Evolutionary conservation across 2,113 vertebrate species (phyloP).

Genomic region (Mesembrinibis cayennensis): DNA sequence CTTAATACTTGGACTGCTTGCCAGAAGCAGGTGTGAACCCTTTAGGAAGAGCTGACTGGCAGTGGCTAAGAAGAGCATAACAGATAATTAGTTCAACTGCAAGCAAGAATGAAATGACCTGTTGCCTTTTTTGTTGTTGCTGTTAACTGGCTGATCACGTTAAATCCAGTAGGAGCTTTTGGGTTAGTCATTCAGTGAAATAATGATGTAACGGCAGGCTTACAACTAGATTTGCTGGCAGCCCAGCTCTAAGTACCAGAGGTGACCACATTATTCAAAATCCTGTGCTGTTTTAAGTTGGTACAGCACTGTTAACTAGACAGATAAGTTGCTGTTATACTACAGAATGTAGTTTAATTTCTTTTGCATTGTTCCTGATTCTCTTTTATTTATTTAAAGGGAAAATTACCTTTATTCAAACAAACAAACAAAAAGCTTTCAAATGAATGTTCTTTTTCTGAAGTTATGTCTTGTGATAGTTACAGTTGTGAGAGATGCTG

Average conservation of each 20-base stretch:
- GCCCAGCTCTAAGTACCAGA: neutral
- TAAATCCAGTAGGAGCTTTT: neutral
- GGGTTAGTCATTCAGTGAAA: neutral
- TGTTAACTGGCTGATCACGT: neutral
- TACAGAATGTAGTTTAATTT: neutral
- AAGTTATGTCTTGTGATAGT: neutral
- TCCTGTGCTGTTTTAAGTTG: neutral
- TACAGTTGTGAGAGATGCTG: rapidly evolving
- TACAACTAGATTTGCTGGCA: neutral
- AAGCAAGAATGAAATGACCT: neutral
- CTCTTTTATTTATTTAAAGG: neutral
- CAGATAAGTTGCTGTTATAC: neutral
- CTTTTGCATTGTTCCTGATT: neutral
- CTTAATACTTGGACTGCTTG: neutral
- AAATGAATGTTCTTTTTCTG: neutral
- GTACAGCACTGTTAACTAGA: neutral
- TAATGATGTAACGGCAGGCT: neutral
- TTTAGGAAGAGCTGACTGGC: neutral
- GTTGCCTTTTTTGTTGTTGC: neutral
- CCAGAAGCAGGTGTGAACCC: neutral
- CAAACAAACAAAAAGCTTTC: neutral
- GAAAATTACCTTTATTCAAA: neutral
- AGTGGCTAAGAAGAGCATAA: neutral
- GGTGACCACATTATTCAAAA: neutral
- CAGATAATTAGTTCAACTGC: neutral